A percentile compares a stretch with the other conserved stretches of the same genome.
Conservation (phyloP, 1,140 invertebrate genomes). For the Psilanteris sp. region DNA sequence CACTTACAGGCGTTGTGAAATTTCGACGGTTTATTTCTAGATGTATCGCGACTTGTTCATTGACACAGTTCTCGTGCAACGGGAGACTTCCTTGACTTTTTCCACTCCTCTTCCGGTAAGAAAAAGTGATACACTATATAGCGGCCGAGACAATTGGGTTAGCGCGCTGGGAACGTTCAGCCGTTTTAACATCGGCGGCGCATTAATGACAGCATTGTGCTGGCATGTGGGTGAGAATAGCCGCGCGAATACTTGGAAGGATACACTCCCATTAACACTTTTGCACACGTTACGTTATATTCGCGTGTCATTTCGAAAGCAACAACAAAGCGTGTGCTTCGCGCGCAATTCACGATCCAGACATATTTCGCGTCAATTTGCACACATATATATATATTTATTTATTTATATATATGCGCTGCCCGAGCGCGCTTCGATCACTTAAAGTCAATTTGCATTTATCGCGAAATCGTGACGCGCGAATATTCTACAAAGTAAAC, state of each 20-base stretch:
- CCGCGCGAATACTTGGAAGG: slow-evolving; percentile 3
- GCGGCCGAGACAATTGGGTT: slow-evolving; percentile 45
- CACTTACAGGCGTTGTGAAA: slow-evolving; percentile 35
- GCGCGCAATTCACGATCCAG: slow-evolving; percentile 3
- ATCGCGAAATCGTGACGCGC: too few species aligned
- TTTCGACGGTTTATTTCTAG: slow-evolving; percentile 24
- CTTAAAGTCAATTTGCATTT: too few species aligned
- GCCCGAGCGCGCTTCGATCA: too few species aligned
- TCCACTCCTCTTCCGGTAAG: slow-evolving; percentile 43
- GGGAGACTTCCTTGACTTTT: slow-evolving; percentile 51
- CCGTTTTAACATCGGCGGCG: slow-evolving; percentile 25
- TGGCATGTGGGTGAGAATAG: slow-evolving; percentile 50
- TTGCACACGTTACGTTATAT: slow-evolving; percentile 45
- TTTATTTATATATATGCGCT: too few species aligned
- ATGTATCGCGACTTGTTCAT: slow-evolving; percentile 25
- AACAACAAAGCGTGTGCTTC: slow-evolving; percentile 9
- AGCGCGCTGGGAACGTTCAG: slow-evolving; percentile 21
- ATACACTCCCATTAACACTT: slow-evolving; percentile 47
- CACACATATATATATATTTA: too few species aligned
- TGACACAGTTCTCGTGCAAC: slow-evolving; percentile 47
- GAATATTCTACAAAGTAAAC: too few species aligned
- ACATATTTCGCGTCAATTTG: slow-evolving; percentile 18
- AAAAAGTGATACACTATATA: slow-evolving; percentile 38
- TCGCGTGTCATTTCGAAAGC: slow-evolving; percentile 35
- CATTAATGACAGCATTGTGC: slow-evolving; percentile 57